A percentile compares a stretch with the other conserved stretches of the same genome.
Evolutionary conservation across 2,888 invertebrate species (phyloP).

Genomic region (Frankliniella intonsa): DNA sequence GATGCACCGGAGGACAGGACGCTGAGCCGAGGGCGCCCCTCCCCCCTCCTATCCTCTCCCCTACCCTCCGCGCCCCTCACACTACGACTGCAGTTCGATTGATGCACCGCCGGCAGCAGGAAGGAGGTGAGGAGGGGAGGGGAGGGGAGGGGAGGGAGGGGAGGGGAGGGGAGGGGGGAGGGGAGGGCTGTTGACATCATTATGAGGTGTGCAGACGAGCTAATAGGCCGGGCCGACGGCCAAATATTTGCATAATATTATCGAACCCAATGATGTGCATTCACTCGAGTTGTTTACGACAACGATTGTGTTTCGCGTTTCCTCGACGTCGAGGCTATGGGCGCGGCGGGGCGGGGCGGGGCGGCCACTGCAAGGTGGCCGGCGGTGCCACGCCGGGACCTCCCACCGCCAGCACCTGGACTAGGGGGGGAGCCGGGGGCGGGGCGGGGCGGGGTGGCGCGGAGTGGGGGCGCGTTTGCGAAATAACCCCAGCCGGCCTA

Average conservation of each 20-base stretch:
- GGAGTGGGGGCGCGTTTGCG: background rate
- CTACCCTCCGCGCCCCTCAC: background rate
- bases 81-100: too few relatives aligned
- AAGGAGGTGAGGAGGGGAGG: background rate
- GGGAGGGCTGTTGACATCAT: background rate
- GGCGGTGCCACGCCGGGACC: background rate
- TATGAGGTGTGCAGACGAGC: background rate
- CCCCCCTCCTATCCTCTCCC: background rate
- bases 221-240: background rate
- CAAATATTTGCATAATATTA: slow-evolving; percentile 19
- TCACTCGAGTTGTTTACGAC: background rate
- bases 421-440: background rate
- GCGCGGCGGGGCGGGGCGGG: background rate
- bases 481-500: background rate
- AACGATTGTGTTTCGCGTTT: background rate
- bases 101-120: background rate
- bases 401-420: background rate
- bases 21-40: background rate
- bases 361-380: background rate
- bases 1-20: background rate
- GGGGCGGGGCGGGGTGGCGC: background rate
- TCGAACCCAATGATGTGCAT: background rate
- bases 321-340: background rate
- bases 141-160: background rate
- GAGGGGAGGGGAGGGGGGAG: background rate